Percentiles rank a stretch among this genome's conserved stretches.
Evolutionary conservation across 2,888 invertebrate species (phyloP).

Genomic region (Punctoribates punctum): DNA sequence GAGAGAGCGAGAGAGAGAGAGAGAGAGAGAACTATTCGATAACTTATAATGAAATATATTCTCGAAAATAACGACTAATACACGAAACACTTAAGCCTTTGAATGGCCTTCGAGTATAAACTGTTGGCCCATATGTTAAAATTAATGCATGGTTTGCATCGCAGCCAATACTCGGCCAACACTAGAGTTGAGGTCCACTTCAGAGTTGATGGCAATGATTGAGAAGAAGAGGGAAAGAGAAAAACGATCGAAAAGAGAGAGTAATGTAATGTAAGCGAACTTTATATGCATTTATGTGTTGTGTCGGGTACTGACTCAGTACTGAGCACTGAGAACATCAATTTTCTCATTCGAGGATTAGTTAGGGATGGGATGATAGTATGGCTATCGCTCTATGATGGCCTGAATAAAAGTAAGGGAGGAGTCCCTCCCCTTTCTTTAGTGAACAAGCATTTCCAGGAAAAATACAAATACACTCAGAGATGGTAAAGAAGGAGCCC

Average conservation of each 20-base stretch:
- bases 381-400: conserved; percentile 22
- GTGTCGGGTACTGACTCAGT: no score
- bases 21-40: conserved; percentile 15
- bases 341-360: conserved; percentile 29
- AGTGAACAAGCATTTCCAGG: conserved; percentile 29
- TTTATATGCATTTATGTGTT: background rate
- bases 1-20: background rate
- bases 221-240: conserved; percentile 32
- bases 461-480: background rate
- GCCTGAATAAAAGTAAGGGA: conserved; percentile 32
- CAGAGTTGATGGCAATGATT: conserved; percentile 43
- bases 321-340: conserved; percentile 25
- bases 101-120: conserved; percentile 18
- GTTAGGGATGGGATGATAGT: conserved; percentile 17
- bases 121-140: conserved; percentile 34
- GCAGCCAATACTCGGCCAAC: conserved; percentile 18
- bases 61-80: conserved; percentile 21
- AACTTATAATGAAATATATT: background rate
- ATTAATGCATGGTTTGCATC: conserved; percentile 34
- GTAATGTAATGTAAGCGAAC: background rate
- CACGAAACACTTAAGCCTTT: conserved; percentile 25
- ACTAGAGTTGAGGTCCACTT: conserved; percentile 29
- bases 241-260: background rate
- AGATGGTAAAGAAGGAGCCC: background rate
- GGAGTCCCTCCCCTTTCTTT: conserved; percentile 9